A percentile compares a stretch with the other conserved stretches of the same genome.
phyloP scores from a whole-genome alignment of 1,140 invertebrate species.

The Ectropis grisescens region DNA sequence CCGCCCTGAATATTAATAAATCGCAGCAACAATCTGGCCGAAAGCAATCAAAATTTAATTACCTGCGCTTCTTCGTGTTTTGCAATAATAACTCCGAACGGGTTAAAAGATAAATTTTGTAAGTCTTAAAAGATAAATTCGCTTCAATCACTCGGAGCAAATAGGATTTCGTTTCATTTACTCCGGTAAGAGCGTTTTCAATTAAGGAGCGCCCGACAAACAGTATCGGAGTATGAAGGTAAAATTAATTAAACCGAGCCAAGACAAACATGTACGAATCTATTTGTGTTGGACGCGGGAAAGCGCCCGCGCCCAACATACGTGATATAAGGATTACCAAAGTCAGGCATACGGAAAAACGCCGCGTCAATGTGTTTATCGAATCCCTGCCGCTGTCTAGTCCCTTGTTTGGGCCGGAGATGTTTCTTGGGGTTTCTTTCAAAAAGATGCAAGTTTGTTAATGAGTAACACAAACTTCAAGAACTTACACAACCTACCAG shows the following conservation, averaged over 20 bases:
- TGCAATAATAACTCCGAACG: too few species aligned
- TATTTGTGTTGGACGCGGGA: constrained; percentile 48
- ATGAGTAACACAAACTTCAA: too few species aligned
- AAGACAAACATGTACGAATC: constrained; percentile 67
- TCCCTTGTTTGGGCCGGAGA: too few species aligned
- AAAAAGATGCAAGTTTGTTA: too few species aligned
- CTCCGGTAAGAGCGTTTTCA: constrained; percentile 66
- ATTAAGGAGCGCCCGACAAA: constrained; percentile 64
- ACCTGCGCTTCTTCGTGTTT: constrained; percentile 28
- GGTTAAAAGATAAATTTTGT: too few species aligned
- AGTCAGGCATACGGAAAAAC: too few species aligned
- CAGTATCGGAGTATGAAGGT: constrained; percentile 68
- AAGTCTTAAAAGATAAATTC: constrained; percentile 69
- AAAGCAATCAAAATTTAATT: constrained; percentile 58
- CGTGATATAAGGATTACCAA: too few species aligned
- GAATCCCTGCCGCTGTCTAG: too few species aligned
- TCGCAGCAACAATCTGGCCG: constrained; percentile 35
- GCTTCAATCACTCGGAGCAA: constrained; percentile 64
- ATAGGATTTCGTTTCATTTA: constrained; percentile 68
- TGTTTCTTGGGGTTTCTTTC: too few species aligned
- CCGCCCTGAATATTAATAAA: constrained; percentile 46
- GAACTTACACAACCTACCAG: too few species aligned
- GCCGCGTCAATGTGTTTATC: too few species aligned
- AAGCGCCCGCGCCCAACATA: too few species aligned
- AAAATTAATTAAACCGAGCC: constrained; percentile 67